Conservation (phyloP, 2,888 invertebrate genomes). For the Crioceris asparagi region DNA sequence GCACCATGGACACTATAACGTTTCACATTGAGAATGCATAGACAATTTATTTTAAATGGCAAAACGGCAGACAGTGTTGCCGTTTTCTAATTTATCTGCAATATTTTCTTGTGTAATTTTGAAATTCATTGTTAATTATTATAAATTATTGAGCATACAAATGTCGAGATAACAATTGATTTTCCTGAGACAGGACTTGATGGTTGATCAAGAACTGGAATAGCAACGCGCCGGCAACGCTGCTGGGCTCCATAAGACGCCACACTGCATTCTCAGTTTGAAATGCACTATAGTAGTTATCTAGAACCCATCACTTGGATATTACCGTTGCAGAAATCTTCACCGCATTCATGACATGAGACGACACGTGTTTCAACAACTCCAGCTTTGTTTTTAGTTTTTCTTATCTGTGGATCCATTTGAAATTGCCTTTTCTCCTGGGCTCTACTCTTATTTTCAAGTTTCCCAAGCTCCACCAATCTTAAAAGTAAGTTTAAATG, state of each 20-base stretch:
- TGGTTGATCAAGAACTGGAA: too few relatives aligned
- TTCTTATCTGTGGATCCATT: slow-evolving; percentile 56
- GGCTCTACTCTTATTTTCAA: slow-evolving; percentile 60
- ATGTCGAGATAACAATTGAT: too few relatives aligned
- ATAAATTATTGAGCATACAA: too few relatives aligned
- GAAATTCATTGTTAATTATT: too few relatives aligned
- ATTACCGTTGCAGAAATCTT: slow-evolving; percentile 71
- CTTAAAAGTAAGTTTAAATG: too few relatives aligned
- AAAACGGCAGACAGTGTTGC: too few relatives aligned
- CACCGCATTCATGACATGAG: slow-evolving; percentile 70
- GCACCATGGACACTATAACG: too few relatives aligned
- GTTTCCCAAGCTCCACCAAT: slow-evolving; percentile 70
- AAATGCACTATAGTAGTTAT: not conserved
- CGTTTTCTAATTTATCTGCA: too few relatives aligned
- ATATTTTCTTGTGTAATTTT: too few relatives aligned
- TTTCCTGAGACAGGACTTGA: not conserved
- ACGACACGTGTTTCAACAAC: slow-evolving; percentile 67
- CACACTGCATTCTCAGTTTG: not conserved
- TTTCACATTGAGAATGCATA: too few relatives aligned
- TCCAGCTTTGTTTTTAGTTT: slow-evolving; percentile 74
- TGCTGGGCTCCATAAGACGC: not conserved
- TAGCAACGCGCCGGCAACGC: too few relatives aligned
- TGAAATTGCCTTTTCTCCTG: slow-evolving; percentile 58
- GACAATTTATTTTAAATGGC: too few relatives aligned
- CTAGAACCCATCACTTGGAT: not conserved